Conservation (phyloP, 2,888 invertebrate genomes). For the Perizoma affinitatum region DNA sequence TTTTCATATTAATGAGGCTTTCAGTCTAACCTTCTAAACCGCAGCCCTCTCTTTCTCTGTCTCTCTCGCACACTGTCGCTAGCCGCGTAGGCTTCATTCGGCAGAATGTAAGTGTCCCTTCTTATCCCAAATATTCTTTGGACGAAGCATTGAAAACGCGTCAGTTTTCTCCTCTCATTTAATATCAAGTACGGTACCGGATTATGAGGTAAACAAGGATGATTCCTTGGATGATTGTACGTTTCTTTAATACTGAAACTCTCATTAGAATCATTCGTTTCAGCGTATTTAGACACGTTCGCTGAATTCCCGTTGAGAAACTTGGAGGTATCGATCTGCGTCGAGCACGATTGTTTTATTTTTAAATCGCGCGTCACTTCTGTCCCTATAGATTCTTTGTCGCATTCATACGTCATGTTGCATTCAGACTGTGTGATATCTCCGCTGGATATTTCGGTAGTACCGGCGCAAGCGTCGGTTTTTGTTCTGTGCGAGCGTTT, state of each 20-base stretch:
- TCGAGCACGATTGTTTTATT: slow-evolving; percentile 48
- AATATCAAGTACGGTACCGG: slow-evolving; percentile 47
- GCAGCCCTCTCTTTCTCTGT: slow-evolving; percentile 50
- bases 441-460: slow-evolving; percentile 45
- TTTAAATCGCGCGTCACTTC: slow-evolving; percentile 54
- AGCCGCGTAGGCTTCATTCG: slow-evolving; percentile 54
- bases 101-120: slow-evolving; percentile 44
- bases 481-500: slow-evolving; percentile 67
- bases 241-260: slow-evolving; percentile 1
- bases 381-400: slow-evolving; percentile 47
- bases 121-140: slow-evolving; percentile 66
- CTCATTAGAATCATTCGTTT: slow-evolving; percentile 12
- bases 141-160: slow-evolving; percentile 68
- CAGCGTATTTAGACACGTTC: slow-evolving; percentile 17
- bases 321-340: slow-evolving; percentile 44
- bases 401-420: slow-evolving; percentile 23
- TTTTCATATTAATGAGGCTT: too few species aligned
- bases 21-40: slow-evolving; percentile 53
- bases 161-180: slow-evolving; percentile 54
- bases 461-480: slow-evolving; percentile 67
- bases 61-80: slow-evolving; percentile 62
- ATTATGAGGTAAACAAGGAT: slow-evolving; percentile 4
- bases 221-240: neutral
- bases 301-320: neutral
- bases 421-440: slow-evolving; percentile 26